Evolutionary conservation across 2,797 vertebrate species (phyloP), one percentile per base, ranked within the genome.

Genomic region (Crossoptilon crossoptilon): DNA sequence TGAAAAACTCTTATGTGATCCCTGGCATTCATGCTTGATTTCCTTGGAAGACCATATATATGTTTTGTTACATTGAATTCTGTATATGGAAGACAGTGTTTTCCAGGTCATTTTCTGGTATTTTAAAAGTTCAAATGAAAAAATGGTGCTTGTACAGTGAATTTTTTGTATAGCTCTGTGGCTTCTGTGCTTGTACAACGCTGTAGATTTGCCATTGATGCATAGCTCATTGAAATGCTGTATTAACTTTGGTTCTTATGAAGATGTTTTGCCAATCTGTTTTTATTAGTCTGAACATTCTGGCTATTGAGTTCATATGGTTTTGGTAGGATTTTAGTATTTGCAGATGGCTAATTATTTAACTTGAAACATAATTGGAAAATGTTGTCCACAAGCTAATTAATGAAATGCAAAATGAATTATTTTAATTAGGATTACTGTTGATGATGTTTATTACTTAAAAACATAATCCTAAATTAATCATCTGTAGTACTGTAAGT

Each of bases 351-450:
- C 58, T 85, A 73, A 64, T 91, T 86, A 70, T 76, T 92, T 81
- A 84, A 90, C 83, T 84, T 66, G 31, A 92, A 88, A 53, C 33
- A 35, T 72, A 87, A 71, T 62, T 3, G 5, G 66, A 76, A 95
- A 93, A 75, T 43, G 69, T 53, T 93, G 14, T 77, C 43, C 26
- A 35, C 53, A 86, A 58, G 62, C 53, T 79, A 60, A 72, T 87
- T 84, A 79, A 62, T 74, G 66, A 90, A 87, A 90, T 73, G 48
- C 43, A 72, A 24, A 84, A 68, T 78, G 0, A 67, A 17, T 73
- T 91, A 1, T 90, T 92, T 75, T 90, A 75, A 70, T 90, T 95
- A 84, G 44, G 15, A 68, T 83, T 83, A 55, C 72, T 89, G 37
- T 82, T 90, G 37, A 58, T 73, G 4, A 43, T 88, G 56, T 84